Evolutionary conservation across 2,113 vertebrate species (phyloP).

Genomic region (Tamias sibiricus): DNA sequence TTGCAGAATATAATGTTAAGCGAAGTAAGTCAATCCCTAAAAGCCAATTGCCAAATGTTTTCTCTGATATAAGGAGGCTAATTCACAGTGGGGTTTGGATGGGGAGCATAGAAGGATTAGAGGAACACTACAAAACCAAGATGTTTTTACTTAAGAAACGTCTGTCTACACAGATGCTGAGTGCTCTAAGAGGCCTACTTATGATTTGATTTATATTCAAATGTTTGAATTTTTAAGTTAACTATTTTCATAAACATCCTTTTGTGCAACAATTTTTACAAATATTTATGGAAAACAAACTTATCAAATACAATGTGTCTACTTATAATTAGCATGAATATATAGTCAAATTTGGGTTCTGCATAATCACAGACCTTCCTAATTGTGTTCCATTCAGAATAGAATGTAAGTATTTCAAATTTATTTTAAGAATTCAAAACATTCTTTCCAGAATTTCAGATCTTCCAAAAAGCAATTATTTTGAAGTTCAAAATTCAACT

Average conservation of each 20-base stretch:
- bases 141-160: conserved; percentile 1
- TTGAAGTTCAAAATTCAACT: not conserved
- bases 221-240: not conserved
- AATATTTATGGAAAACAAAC: not conserved
- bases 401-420: not conserved
- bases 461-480: not conserved
- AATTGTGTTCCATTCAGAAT: not conserved
- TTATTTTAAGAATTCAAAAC: not conserved
- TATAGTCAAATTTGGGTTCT: not conserved
- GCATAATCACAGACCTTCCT: not conserved
- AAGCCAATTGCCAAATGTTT: no score
- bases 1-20: no score
- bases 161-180: not conserved
- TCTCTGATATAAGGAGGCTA: no score
- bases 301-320: not conserved
- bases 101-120: no score
- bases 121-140: no score
- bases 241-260: not conserved
- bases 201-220: not conserved
- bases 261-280: not conserved
- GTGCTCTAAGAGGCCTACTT: not conserved
- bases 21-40: no score
- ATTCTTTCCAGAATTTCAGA: not conserved
- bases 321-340: not conserved
- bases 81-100: no score